Evolutionary conservation across 1,140 invertebrate species (phyloP).

Genomic region (Drosophila pallidifrons): DNA sequence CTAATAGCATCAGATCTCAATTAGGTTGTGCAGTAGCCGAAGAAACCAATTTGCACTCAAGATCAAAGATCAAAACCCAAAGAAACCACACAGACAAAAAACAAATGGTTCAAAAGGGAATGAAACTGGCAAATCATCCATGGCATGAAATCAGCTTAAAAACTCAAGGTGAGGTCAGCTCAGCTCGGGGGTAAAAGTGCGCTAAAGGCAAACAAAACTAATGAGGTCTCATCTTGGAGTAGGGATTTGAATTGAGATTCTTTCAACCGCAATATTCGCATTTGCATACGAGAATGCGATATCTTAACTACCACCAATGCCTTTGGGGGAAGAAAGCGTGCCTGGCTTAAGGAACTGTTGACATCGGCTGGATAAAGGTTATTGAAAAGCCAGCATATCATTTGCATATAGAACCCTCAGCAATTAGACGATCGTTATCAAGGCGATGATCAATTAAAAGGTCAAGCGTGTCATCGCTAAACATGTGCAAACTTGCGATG

Average conservation of each 20-base stretch:
- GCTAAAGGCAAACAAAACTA: constrained; percentile 71
- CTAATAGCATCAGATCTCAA: constrained; percentile 25
- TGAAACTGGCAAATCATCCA: constrained; percentile 70
- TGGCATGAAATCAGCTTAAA: constrained; percentile 77
- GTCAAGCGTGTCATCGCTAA: constrained; percentile 61
- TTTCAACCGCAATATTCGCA: constrained; percentile 67
- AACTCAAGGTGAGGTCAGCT: constrained; percentile 66
- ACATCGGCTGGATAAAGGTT: constrained; percentile 38
- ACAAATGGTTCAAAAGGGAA: constrained; percentile 21
- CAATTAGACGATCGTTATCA: constrained; percentile 63
- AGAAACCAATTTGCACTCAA: constrained; percentile 70
- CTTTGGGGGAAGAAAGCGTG: constrained; percentile 19
- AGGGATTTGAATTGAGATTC: constrained; percentile 44
- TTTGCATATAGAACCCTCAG: constrained; percentile 50
- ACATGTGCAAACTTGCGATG: constrained; percentile 40
- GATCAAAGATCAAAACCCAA: constrained; percentile 53
- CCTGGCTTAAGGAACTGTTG: constrained; percentile 39
- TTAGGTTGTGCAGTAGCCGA: constrained; percentile 31
- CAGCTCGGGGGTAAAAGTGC: constrained; percentile 61
- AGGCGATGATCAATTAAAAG: constrained; percentile 65
- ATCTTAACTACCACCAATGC: constrained; percentile 22
- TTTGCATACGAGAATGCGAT: constrained; percentile 43
- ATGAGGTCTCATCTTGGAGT: constrained; percentile 52
- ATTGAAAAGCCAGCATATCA: constrained; percentile 41
- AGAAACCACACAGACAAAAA: constrained; percentile 39